Evolutionary conservation across 2,113 vertebrate species (phyloP), one percentile per base, ranked within the genome.

Genomic region (Falco punctatus): DNA sequence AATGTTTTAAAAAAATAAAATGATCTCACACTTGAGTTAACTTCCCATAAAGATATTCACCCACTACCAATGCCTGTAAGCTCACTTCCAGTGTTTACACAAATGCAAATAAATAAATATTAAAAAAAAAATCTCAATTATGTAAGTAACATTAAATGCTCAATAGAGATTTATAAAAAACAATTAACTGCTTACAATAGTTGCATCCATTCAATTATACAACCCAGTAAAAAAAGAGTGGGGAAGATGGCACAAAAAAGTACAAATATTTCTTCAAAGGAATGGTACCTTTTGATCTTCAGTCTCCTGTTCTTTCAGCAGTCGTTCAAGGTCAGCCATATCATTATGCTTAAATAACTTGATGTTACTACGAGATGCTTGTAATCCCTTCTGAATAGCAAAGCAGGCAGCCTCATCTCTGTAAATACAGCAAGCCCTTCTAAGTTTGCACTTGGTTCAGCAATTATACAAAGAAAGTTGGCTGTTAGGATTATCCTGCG

Each of bases 291-390:
- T 99, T 96, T 99, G 99, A 98, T 99, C 99, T 97, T 99, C 99
- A 51, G 98, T 94, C 96, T 99, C 99, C 96, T 99, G 99, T 74
- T 99, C 99, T 94, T 98, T 99, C n/a, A 99, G 97, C 33, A 99
- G 97, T 88, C 97, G 97, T 96, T 99, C 99, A 96, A 99, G 98
- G 94, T 99, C 99, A 70, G 98, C 98, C 98, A 99, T 98, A 97
- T 99, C 99, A 66, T 99, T 99, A 97, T 99, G 99, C 87, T 99
- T 99, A 97, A 99, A 99, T 95, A 99, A 99, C 93, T 99, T 99
- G 97, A 99, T 98, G 96, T 99, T 98, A 97, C 99, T 99, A 78
- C 99, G 98, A 33, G 99, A 99, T 17, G 99, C 99, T 81, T 99
- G 99, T 64, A 99, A 98, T 77, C 99, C 99, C 92, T 99, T 99